These are phyloP conservation scores for Chloropsis cyanopogon DNA, from an alignment of 2,113 vertebrate species.

Conservation along the genomic window DNA sequence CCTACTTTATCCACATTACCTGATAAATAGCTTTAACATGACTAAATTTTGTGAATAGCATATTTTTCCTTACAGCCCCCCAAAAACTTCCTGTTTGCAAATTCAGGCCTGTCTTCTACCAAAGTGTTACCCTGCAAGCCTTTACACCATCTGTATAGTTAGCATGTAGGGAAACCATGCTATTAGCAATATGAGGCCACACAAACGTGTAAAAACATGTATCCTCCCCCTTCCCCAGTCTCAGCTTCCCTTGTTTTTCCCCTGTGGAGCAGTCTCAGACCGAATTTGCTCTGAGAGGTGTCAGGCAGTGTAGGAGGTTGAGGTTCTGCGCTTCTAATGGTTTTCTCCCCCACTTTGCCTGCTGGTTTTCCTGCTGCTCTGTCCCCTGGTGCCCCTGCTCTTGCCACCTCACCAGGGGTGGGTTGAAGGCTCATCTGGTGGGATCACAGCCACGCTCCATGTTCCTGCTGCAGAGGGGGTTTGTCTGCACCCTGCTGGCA, in stretches of 20 bases:
- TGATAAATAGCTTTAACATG: not conserved
- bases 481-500: not conserved
- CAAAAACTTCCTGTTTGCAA: not conserved
- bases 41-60: not conserved
- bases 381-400: not conserved
- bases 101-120: not conserved
- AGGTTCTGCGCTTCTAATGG: not conserved
- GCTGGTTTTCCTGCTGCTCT: not conserved
- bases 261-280: not conserved
- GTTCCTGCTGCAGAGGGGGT: not conserved
- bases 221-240: not conserved
- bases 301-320: not conserved
- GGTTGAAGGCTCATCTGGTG: not conserved
- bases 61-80: not conserved
- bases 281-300: not conserved
- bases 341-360: not conserved
- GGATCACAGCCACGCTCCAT: rapidly evolving
- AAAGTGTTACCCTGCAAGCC: not conserved
- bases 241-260: not conserved
- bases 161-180: not conserved
- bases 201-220: not conserved
- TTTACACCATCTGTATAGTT: not conserved
- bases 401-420: not conserved
- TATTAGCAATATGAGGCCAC: not conserved
- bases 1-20: not conserved